Base-by-base conservation (phyloP, 2,888 invertebrate genomes). In the Hirudinaria manillensis region DNA sequence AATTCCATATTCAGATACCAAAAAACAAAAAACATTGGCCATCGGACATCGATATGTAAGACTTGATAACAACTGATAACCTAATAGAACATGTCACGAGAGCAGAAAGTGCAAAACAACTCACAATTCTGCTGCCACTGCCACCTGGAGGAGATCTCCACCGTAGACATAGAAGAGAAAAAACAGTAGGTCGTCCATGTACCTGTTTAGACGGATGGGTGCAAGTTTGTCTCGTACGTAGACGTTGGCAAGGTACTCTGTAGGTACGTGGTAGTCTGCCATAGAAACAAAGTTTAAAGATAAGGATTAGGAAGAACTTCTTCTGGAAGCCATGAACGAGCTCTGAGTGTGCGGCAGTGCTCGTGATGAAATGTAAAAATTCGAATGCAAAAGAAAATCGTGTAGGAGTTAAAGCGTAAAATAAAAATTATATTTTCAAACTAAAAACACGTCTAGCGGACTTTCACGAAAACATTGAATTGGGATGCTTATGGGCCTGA, bases 131-230 rank as follows among this genome's bases (percentile, higher is more conserved):
- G 91, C 91, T 83, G 98, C 98, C 81, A 97, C 97, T 84, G 94
- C 94, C 83, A 98, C 89, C 89, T 99, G 99, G 88, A 98, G 90
- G 82, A 94, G 91, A 89, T 99, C 98, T 82, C 97, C 96, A 85
- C 94, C 93, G 88, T 94, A 97, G 88, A 95, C 97, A 88, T 99
- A 99, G 89, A 98, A 99, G 88, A 99, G 90, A 89, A 94, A 99
- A 89, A 99, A 99, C 83, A 99, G 89, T 84, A 98, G 90, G 88
- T 99, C 98, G 88, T 99, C 99, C 87, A 95, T 95, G 88, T 96
- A 95, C 36, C 96, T 91, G 88, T 92, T 93, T 86, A 98, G 89
- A 88, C 95, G 93, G 86, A 99, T 90, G 82, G 94, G 92, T 82
- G 98, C 95, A 86, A 85, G 84, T 82, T 87, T 87, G 53, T 87